Base-by-base conservation (phyloP, 1,140 invertebrate species). In the Sycophila sp. region DNA sequence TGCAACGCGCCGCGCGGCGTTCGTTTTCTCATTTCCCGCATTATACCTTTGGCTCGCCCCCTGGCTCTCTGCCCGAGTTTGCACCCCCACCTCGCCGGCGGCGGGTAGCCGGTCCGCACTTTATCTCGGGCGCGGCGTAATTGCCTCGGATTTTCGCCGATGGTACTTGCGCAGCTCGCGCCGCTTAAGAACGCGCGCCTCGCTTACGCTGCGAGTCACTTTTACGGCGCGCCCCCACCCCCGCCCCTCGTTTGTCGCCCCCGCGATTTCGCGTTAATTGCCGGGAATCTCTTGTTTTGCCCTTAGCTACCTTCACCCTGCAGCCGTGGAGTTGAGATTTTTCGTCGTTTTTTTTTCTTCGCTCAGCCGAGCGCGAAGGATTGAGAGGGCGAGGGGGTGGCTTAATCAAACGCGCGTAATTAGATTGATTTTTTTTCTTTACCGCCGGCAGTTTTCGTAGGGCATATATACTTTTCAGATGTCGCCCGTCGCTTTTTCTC, bases 121-220 rank as follows among this genome's bases (percentile, higher is more conserved):
- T 58, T 59, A 42, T 32, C 38, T 42, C n/a, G 0, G 3, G 38
- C 42, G 45, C 10, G n/a, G 30, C 11, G 53, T 67, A 58, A 67
- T 67, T 67, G 40, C 53, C 38, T 47, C 7, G 15, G 64, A 56
- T 67, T 56, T 67, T 58, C 53, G n/a, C 64, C 15, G 17, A 56
- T 30, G 49, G 51, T 36, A 36, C 45, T 34, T 19, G 7, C 4
- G n/a, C 17, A 17, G 17, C 6, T 36, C 10, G 13, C 10, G 40
- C n/a, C n/a, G n/a, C 53, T 32, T 36, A 10, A 56, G 6, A 19
- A 6, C 17, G n/a, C n/a, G n/a, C n/a, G n/a, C n/a, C n/a, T n/a
- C n/a, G n/a, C n/a, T n/a, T n/a, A n/a, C n/a, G n/a, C n/a, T n/a
- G n/a, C n/a, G n/a, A n/a, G 30, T 5, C 17, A 62, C 42, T 62